phyloP scores from a whole-genome alignment of 2,113 vertebrate species.

The Formicarius rufipectus region DNA sequence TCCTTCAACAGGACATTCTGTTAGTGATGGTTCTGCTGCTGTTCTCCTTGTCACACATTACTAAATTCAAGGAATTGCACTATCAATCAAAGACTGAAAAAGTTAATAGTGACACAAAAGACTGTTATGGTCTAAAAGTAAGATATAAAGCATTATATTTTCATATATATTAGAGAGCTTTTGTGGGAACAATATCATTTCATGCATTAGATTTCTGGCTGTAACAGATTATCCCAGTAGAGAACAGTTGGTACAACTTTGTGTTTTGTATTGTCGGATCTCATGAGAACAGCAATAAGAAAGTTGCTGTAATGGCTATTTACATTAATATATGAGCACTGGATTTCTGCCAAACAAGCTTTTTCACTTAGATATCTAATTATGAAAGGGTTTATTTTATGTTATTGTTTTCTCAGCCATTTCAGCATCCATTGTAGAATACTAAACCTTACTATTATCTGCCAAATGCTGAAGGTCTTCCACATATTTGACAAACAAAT shows the following conservation, averaged over 20 bases:
- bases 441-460: conserved; percentile 21
- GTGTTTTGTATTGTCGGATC: conserved; percentile 16
- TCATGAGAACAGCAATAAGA: conserved; percentile 19
- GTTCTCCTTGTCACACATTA: neutral
- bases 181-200: neutral
- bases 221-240: neutral
- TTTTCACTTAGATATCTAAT: conserved; percentile 43
- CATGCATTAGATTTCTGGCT: neutral
- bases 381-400: neutral
- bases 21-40: neutral
- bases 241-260: conserved; percentile 25
- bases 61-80: neutral
- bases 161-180: neutral
- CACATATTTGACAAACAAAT: conserved; percentile 52
- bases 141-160: neutral
- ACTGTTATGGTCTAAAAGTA: neutral
- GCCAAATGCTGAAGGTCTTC: conserved; percentile 23
- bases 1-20: neutral
- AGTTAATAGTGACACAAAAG: neutral
- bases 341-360: conserved; percentile 31
- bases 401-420: conserved; percentile 28
- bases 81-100: neutral
- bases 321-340: conserved; percentile 40
- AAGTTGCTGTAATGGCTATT: conserved; percentile 48
- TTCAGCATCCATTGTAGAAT: conserved; percentile 22